These are phyloP conservation scores for Tyto alba DNA, from an alignment of 2,113 vertebrate genomes.

Conservation along the genomic window DNA sequence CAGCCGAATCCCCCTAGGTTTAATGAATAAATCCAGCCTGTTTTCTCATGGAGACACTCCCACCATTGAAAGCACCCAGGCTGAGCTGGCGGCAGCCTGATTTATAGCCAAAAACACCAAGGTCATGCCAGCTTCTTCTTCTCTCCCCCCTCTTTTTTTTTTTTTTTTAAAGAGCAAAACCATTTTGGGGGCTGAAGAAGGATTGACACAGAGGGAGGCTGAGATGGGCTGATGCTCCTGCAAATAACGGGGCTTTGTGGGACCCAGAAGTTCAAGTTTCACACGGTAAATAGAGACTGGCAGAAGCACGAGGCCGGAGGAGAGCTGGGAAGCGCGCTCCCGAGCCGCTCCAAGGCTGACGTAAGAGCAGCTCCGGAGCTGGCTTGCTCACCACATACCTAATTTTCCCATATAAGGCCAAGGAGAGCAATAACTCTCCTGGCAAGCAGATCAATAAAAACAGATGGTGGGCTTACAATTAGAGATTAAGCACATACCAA, in stretches of 20 bases:
- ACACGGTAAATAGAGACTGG: background rate
- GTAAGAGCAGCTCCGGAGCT: background rate
- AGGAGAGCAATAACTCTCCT: slow-evolving; percentile 61
- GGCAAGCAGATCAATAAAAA: slow-evolving; percentile 69
- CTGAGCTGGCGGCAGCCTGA: background rate
- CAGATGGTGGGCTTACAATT: slow-evolving; percentile 77
- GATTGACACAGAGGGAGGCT: background rate
- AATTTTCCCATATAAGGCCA: slow-evolving; percentile 82
- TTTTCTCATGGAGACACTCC: slow-evolving; percentile 22
- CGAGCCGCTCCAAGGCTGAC: background rate
- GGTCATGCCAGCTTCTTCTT: background rate
- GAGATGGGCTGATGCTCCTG: background rate
- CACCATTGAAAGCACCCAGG: background rate
- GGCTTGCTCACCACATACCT: slow-evolving; percentile 61
- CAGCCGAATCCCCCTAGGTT: background rate
- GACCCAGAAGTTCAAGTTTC: background rate
- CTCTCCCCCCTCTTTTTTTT: background rate
- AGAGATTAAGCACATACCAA: slow-evolving; percentile 74
- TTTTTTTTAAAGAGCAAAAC: background rate
- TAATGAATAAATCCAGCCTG: background rate
- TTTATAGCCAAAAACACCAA: background rate
- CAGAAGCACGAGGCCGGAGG: background rate
- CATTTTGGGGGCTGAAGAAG: background rate
- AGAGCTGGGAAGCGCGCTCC: background rate
- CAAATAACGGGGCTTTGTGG: background rate